phyloP scores from a whole-genome alignment of 2,888 invertebrate species.

The Elegia similella region DNA sequence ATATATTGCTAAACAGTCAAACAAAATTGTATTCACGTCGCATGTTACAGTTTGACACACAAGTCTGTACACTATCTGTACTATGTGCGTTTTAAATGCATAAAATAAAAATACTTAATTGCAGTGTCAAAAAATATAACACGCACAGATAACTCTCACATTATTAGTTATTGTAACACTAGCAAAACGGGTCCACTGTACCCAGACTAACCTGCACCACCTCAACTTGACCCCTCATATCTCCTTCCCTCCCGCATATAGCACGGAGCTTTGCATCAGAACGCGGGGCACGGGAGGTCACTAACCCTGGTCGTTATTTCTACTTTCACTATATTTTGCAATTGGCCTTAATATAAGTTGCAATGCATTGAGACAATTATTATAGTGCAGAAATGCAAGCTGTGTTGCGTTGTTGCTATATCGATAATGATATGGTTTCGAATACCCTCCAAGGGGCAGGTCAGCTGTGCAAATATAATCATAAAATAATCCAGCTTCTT shows the following conservation, averaged over 20 bases:
- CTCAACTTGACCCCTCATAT: neutral
- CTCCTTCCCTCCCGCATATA: neutral
- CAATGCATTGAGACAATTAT: slow-evolving; percentile 32
- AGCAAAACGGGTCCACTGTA: neutral
- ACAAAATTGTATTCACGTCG: too few species aligned
- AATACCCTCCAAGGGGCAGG: neutral
- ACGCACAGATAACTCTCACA: neutral
- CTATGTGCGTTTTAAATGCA: too few species aligned
- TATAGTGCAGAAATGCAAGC: slow-evolving; percentile 6
- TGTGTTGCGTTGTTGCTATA: neutral
- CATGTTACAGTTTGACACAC: too few species aligned
- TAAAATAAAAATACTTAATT: neutral
- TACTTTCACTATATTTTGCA: slow-evolving; percentile 17
- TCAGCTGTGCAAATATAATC: neutral
- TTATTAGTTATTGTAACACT: neutral
- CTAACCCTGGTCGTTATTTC: neutral
- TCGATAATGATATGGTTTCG: neutral
- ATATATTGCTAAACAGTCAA: too few species aligned
- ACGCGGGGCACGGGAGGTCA: neutral
- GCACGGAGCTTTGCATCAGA: neutral
- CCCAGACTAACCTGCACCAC: slow-evolving; percentile 25
- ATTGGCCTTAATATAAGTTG: slow-evolving; percentile 53
- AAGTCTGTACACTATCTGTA: too few species aligned
- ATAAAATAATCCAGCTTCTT: too few species aligned
- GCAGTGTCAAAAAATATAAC: neutral